These are phyloP conservation scores for Ellobius talpinus DNA, from an alignment of 2,113 vertebrate species.

Conservation along the genomic window DNA sequence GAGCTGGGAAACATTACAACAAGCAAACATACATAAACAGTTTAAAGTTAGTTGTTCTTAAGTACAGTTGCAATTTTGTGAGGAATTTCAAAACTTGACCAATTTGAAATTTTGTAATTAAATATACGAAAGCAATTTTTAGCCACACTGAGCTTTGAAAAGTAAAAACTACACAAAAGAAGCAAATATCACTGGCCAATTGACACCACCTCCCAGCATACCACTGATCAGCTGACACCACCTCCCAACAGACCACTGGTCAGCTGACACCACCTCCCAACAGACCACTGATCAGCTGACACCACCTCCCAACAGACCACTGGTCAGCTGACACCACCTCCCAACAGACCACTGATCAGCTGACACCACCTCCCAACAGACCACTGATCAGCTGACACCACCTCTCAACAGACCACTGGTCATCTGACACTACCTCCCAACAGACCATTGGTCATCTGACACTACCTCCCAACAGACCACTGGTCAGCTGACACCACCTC, in stretches of 20 bases:
- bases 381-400: neutral
- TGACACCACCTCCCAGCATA: neutral
- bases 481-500: neutral
- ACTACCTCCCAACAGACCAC: neutral
- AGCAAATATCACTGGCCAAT: neutral
- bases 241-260: neutral
- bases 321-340: neutral
- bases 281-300: neutral
- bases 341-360: neutral
- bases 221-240: constrained; percentile 15
- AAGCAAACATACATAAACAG: neutral
- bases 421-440: neutral
- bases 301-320: neutral
- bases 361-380: neutral
- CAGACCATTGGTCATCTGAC: neutral
- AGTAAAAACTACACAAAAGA: constrained; percentile 20
- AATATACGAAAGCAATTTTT: constrained; percentile 19
- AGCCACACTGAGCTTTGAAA: constrained; percentile 1
- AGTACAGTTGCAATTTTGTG: neutral
- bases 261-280: neutral
- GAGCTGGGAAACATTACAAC: neutral
- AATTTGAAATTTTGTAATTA: constrained; percentile 18
- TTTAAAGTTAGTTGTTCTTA: neutral
- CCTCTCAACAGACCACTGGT: neutral
- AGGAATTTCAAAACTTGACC: no score